These are phyloP conservation scores for Belgica antarctica DNA, from an alignment of 2,888 invertebrate species.

Conservation along the genomic window DNA sequence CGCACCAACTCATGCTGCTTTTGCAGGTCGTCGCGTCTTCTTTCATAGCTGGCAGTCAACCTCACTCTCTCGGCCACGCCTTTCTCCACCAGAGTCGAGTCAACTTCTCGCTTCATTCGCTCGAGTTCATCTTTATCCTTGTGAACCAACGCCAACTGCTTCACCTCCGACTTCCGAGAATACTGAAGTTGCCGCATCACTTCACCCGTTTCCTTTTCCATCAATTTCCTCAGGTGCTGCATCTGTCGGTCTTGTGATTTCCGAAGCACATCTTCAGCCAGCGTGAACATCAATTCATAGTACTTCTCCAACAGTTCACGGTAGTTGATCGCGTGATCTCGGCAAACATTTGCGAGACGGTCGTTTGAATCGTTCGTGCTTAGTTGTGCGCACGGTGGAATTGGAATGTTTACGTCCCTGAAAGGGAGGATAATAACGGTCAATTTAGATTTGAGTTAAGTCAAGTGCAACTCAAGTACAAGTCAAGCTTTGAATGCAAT, in stretches of 20 bases:
- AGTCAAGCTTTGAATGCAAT: too few species aligned
- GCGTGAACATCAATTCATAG: slow-evolving; percentile 72
- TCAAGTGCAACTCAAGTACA: neutral
- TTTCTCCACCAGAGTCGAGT: slow-evolving; percentile 69
- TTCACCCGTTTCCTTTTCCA: slow-evolving; percentile 70
- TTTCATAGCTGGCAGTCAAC: slow-evolving; percentile 73
- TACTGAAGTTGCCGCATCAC: slow-evolving; percentile 79
- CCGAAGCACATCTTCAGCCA: slow-evolving; percentile 77
- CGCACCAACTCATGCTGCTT: slow-evolving; percentile 76
- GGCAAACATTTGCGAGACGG: slow-evolving; percentile 61
- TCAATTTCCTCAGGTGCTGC: slow-evolving; percentile 68
- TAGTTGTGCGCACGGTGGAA: slow-evolving; percentile 57
- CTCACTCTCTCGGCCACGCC: slow-evolving; percentile 87
- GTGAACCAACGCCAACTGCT: slow-evolving; percentile 79
- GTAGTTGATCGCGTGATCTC: slow-evolving; percentile 69
- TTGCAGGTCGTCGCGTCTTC: slow-evolving; percentile 71
- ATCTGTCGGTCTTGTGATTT: slow-evolving; percentile 76
- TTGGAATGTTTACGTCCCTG: slow-evolving; percentile 54
- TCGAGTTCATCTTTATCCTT: slow-evolving; percentile 64
- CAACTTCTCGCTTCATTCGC: slow-evolving; percentile 55
- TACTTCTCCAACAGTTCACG: slow-evolving; percentile 78
- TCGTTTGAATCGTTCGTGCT: slow-evolving; percentile 58
- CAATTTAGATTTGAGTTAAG: slow-evolving; percentile 2
- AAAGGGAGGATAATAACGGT: too few species aligned
- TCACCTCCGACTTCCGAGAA: slow-evolving; percentile 82